Evolutionary conservation across 2,797 vertebrate genomes (phyloP), one percentile per base, ranked within the genome.

Genomic region (Silurus lanzhouensis): DNA sequence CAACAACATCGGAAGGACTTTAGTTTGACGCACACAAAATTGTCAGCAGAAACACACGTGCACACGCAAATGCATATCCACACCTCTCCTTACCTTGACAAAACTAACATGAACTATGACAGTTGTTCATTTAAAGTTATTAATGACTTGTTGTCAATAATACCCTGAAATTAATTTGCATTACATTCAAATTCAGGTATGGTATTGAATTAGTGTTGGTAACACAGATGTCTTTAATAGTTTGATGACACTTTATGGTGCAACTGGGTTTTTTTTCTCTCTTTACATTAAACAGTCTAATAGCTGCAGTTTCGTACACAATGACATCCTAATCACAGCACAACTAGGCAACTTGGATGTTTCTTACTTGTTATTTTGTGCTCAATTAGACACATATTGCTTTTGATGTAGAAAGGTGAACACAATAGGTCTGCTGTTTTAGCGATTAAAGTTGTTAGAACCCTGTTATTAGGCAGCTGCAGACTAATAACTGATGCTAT

Each of bases 1-100:
- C 88, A 85, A 67, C 46, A 55, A 79, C n/a, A 88, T 72, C 15
- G 72, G 60, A 78, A 71, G 4, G 31, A 64, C 22, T 55, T 87
- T 83, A 87, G 79, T 44, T 70, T 60, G 61, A 17, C 10, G 1
- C 25, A 66, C 38, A 63, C 19, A 19, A 22, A 58, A 66, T n/a
- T 60, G 74, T 77, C 13, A 79, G 61, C 20, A 80, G 20, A 25
- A 10, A 63, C 15, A 68, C 78, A 85, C 66, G 31, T n/a, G 13
- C 57, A 58, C 58, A 74, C 1, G 20, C 22, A 74, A 83, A 85
- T 22, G 81, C 63, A n/a, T 5, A 52, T 66, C 22, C 46, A 52
- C 6, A 74, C n/a, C 8, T 52, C 46, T 44, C 3, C 72, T 75
- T 55, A 17, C 72, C 31, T 63, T 79, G 20, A 63, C 31, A 46